Base-by-base conservation (phyloP, 2,113 vertebrate species). In the Chelonoidis abingdonii region DNA sequence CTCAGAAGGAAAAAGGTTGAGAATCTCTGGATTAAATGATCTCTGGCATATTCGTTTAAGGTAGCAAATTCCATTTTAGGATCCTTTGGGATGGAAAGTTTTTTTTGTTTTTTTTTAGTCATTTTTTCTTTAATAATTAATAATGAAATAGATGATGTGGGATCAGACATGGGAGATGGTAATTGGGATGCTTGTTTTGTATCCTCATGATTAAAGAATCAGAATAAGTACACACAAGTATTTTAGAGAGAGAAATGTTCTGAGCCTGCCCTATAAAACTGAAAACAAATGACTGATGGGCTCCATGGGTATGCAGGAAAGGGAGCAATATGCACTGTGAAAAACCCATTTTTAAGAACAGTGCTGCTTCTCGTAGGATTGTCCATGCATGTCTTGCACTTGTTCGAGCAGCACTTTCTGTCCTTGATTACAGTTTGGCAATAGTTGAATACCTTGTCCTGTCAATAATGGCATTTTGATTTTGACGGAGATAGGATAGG, bases 241-340 rank as follows among this genome's bases (percentile, higher is more conserved):
- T 49, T 85, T 38, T 59, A 83, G 75, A 80, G 56, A 84, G 38
- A 35, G 8, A 92, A 88, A 81, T 80, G 47, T 86, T 94, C 65
- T 4, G n/a, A 62, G 27, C 22, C 50, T 93, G 41, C 12, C 92
- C 87, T 84, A 88, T 87, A 56, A 89, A 88, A 47, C 85, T 7
- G 12, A 57, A 78, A 88, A 94, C 47, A 93, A 89, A 57, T 41
- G 86, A 47, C 47, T 91, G 22, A 24, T 5, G 49, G 7, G 78
- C 1, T 1, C 17, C 3, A 2, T 84, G 89, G 59, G 35, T 52
- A 2, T 1, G 3, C 76, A 54, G 86, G n/a, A 47, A 88, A 41
- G 85, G 41, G 80, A 88, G 12, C 5, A 2, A 10, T 65, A 65
- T 50, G 65, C 22, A 83, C 16, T 10, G 47, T 56, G 6, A 21